Evolutionary conservation across 2,113 vertebrate genomes (phyloP).

Genomic region (Chionis minor): DNA sequence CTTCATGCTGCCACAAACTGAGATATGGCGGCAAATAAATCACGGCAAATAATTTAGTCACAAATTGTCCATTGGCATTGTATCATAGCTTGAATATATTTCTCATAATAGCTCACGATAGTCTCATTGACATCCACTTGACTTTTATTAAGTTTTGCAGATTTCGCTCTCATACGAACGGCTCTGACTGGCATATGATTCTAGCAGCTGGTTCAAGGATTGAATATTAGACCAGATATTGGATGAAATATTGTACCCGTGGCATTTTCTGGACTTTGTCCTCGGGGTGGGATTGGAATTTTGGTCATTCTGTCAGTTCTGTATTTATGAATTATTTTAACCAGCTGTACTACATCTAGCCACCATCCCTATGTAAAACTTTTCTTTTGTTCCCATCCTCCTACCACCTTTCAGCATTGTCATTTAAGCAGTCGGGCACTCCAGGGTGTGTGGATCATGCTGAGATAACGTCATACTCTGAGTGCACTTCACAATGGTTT

Average conservation of each 20-base stretch:
- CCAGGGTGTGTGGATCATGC: neutral
- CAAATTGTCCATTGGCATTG: constrained; percentile 51
- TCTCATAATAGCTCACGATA: constrained; percentile 58
- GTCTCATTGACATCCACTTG: constrained; percentile 63
- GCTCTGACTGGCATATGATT: neutral
- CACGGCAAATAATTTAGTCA: constrained; percentile 30
- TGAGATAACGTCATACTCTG: constrained; percentile 1
- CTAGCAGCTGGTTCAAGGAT: neutral
- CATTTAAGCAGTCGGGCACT: neutral
- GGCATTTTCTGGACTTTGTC: neutral
- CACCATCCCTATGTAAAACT: neutral
- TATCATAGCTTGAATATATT: constrained; percentile 56
- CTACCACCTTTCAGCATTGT: constrained; percentile 6
- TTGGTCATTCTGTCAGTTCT: neutral
- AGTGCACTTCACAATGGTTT: constrained; percentile 57
- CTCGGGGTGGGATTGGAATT: neutral
- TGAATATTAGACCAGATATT: neutral
- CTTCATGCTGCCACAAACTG: neutral
- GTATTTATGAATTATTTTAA: constrained; percentile 10
- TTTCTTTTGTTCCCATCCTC: neutral
- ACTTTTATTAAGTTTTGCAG: constrained; percentile 65
- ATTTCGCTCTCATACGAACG: neutral
- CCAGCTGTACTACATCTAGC: neutral
- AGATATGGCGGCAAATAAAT: constrained; percentile 14
- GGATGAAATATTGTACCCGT: neutral